Evolutionary conservation across 2,113 vertebrate genomes (phyloP).

Genomic region (Rhinopithecus roxellana): DNA sequence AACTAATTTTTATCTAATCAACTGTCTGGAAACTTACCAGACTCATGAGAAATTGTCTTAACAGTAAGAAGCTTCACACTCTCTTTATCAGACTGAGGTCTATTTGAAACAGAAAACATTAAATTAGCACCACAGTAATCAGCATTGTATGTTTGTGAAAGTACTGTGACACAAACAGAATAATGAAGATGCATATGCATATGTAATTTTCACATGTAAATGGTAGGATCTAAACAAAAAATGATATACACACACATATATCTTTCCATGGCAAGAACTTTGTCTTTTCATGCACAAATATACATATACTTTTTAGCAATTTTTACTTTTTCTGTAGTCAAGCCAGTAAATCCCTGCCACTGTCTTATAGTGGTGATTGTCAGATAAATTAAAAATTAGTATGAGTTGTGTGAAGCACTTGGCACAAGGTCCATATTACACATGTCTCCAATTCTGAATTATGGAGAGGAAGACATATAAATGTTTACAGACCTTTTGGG

Average conservation of each 20-base stretch:
- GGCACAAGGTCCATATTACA: background rate
- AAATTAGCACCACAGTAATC: background rate
- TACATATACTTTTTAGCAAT: background rate
- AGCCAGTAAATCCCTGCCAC: background rate
- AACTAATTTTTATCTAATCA: background rate
- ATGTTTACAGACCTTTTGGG: background rate
- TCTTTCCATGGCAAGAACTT: background rate
- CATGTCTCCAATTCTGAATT: background rate
- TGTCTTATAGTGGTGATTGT: background rate
- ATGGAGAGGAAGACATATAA: background rate
- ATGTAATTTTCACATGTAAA: too few relatives aligned
- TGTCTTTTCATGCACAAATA: background rate
- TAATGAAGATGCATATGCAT: background rate
- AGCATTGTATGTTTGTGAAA: background rate
- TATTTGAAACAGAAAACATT: constrained; percentile 69
- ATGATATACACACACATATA: background rate
- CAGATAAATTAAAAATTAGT: background rate
- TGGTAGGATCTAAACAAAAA: too few relatives aligned
- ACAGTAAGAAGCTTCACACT: constrained; percentile 88
- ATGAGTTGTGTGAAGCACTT: background rate
- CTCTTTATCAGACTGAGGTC: constrained; percentile 85
- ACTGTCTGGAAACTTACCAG: constrained; percentile 79
- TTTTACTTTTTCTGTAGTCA: background rate
- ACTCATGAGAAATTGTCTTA: constrained; percentile 84
- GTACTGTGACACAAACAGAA: background rate